Conservation (phyloP, 64 coral and sea anemone genomes). For the Catalaphyllia jardinei region DNA sequence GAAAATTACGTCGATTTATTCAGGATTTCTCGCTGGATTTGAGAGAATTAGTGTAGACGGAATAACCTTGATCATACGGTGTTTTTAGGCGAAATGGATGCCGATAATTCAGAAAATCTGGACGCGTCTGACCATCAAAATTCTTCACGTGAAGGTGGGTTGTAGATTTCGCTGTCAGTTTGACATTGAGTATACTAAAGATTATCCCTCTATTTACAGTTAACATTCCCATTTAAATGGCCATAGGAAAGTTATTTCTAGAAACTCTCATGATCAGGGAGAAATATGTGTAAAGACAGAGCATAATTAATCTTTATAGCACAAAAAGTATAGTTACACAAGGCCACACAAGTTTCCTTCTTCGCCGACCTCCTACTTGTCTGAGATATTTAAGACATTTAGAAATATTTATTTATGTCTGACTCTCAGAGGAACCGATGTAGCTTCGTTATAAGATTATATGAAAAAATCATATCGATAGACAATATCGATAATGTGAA, state of each 20-base stretch:
- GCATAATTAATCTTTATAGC: no score
- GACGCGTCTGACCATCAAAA: slow-evolving; percentile 37
- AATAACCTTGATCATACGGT: not conserved
- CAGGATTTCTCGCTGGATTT: not conserved
- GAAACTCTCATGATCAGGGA: not conserved
- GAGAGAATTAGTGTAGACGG: not conserved
- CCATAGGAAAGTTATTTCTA: not conserved
- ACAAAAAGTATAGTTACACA: no score
- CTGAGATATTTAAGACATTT: no score
- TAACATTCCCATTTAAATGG: not conserved
- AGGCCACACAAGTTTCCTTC: no score
- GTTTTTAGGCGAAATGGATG: slow-evolving; percentile 47
- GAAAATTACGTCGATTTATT: not conserved
- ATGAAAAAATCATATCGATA: no score
- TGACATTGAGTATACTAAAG: not conserved
- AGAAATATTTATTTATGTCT: no score
- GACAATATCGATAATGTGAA: no score
- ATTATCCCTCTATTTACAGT: not conserved
- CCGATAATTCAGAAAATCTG: slow-evolving; percentile 35
- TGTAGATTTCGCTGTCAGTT: not conserved
- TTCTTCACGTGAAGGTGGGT: slow-evolving; percentile 39
- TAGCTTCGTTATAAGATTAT: no score
- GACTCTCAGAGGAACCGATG: no score
- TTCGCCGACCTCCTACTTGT: no score
- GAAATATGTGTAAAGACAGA: not conserved